These are phyloP conservation scores for Spatula clypeata DNA, from an alignment of 2,797 vertebrate genomes.

Conservation along the genomic window DNA sequence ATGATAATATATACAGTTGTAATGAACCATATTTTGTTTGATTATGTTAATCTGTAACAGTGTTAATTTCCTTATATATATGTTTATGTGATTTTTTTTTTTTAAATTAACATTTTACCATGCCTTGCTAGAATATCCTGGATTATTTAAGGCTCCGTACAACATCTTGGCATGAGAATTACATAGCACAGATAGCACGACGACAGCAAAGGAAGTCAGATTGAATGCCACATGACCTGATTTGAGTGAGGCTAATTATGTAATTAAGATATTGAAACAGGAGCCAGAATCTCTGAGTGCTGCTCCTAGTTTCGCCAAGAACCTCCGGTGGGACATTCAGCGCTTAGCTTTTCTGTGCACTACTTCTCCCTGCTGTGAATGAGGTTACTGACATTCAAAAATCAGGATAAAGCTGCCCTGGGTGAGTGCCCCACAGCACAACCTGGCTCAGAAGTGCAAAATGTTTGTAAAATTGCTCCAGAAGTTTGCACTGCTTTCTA, in stretches of 20 bases:
- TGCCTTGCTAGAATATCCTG: slow-evolving; percentile 58
- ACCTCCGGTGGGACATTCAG: slow-evolving; percentile 21
- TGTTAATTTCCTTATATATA: slow-evolving; percentile 82
- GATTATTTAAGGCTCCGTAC: slow-evolving; percentile 69
- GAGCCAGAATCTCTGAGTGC: slow-evolving; percentile 58
- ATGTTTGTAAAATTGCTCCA: background rate
- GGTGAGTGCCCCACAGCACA: background rate
- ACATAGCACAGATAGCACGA: slow-evolving; percentile 54
- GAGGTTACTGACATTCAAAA: background rate
- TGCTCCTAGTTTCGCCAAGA: slow-evolving; percentile 39
- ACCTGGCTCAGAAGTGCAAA: background rate
- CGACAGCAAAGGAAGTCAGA: slow-evolving; percentile 69
- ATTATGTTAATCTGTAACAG: slow-evolving; percentile 80
- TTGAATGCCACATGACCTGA: slow-evolving; percentile 67
- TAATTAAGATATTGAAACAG: slow-evolving; percentile 72
- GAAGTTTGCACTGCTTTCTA: background rate
- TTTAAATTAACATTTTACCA: slow-evolving; percentile 72
- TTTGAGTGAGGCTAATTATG: slow-evolving; percentile 67
- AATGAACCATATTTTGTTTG: slow-evolving; percentile 82
- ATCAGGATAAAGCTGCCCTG: background rate
- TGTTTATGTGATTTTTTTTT: slow-evolving; percentile 79
- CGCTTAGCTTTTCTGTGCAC: slow-evolving; percentile 49
- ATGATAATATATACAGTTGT: slow-evolving; percentile 80
- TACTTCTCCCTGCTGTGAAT: background rate
- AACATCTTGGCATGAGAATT: slow-evolving; percentile 65